Conservation (phyloP, 2,888 invertebrate species). For the Troides aeacus region DNA sequence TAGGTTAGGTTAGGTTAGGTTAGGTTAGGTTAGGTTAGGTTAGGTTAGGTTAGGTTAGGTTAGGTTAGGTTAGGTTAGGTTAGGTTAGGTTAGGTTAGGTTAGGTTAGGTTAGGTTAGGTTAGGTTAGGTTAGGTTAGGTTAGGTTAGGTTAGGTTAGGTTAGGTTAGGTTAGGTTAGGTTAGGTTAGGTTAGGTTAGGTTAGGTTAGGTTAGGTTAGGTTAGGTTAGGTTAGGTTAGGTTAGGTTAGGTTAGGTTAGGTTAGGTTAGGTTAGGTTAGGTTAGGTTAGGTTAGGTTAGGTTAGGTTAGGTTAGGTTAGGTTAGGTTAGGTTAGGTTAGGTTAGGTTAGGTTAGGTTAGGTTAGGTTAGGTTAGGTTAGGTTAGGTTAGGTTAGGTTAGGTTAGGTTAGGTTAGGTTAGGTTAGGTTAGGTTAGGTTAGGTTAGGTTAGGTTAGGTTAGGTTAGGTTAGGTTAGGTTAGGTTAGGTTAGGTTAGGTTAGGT, state of each 20-base stretch:
- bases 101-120: slow-evolving; percentile 1
- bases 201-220: slow-evolving; percentile 10
- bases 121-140: not conserved
- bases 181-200: slow-evolving; percentile 11
- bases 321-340: slow-evolving; percentile 35
- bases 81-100: slow-evolving; percentile 1
- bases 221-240: slow-evolving; percentile 24
- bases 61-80: slow-evolving; percentile 1
- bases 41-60: slow-evolving; percentile 1
- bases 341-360: slow-evolving; percentile 39
- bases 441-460: slow-evolving; percentile 38
- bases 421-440: slow-evolving; percentile 39
- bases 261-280: slow-evolving; percentile 35
- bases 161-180: slow-evolving; percentile 2
- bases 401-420: slow-evolving; percentile 40
- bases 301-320: slow-evolving; percentile 33
- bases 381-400: slow-evolving; percentile 39
- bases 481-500: slow-evolving; percentile 10
- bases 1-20: slow-evolving; percentile 1
- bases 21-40: slow-evolving; percentile 1
- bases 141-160: slow-evolving; percentile 6
- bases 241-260: slow-evolving; percentile 30
- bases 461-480: slow-evolving; percentile 37
- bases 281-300: slow-evolving; percentile 33
- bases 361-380: slow-evolving; percentile 39